A percentile compares a stretch with the other conserved stretches of the same genome.
phyloP scores from a whole-genome alignment of 2,797 vertebrate genomes.

The Peromyscus attwateri region DNA sequence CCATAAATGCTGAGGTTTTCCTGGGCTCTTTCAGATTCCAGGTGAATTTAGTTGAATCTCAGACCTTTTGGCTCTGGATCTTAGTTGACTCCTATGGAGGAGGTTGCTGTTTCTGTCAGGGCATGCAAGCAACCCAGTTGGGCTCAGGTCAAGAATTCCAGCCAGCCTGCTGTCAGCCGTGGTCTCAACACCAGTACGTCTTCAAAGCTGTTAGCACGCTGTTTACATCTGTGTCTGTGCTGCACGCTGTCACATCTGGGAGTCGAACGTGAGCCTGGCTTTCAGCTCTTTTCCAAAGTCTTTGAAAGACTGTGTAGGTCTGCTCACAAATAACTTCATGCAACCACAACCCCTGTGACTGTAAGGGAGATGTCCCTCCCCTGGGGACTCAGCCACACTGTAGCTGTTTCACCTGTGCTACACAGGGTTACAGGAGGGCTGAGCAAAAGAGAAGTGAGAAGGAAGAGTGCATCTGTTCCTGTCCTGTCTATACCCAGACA shows the following conservation, averaged over 20 bases:
- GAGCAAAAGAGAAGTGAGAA: background rate
- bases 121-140: background rate
- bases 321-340: background rate
- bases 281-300: background rate
- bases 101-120: background rate
- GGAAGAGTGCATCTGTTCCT: background rate
- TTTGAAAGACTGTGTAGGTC: background rate
- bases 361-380: background rate
- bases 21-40: background rate
- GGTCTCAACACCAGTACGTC: background rate
- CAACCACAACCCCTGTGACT: background rate
- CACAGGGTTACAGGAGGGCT: background rate
- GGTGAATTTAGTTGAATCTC: background rate
- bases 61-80: background rate
- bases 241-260: background rate
- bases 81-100: background rate
- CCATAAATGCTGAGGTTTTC: background rate
- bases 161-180: background rate
- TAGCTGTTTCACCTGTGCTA: background rate
- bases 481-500: background rate
- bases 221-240: background rate
- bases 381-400: background rate
- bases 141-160: background rate
- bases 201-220: background rate
- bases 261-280: background rate